Evolutionary conservation across 2,113 vertebrate species (phyloP), one percentile per base, ranked within the genome.

Genomic region (Serilophus lunatus): DNA sequence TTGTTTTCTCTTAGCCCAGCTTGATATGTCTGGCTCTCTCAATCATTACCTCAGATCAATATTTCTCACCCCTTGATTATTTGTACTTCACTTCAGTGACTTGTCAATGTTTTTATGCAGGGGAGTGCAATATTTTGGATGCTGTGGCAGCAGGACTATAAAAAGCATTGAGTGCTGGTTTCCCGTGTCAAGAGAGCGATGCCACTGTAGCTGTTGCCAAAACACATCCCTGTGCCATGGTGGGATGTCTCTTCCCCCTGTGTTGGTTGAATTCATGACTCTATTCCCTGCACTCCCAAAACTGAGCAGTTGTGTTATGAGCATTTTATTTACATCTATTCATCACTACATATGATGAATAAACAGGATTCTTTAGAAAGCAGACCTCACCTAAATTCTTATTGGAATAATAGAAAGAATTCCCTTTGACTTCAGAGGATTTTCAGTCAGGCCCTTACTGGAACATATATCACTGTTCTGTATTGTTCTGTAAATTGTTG

Each of bases 401-500:
- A 31, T 60, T 70, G 56, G 38, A 79, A 36, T 26, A 36, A 26
- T 12, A 16, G 13, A 56, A 77, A 22, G 44, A 45, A 68, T 85
- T 66, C 60, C 26, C n/a, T 60, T 83, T 50, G 42, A 77, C 38
- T 71, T 57, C 29, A 54, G 59, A 59, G 42, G 2, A 2, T 63
- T 93, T 57, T 40, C 49, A 69, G 53, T 65, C 31, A 75, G 36
- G 12, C 2, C 29, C 16, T 40, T 31, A 12, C 23, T 47, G 42
- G 72, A 69, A 33, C 4, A 12, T 29, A 97, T 96, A 84, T 70
- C 90, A 63, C 35, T 50, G 9, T 66, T 47, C 44, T 80, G 59
- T 66, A 88, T 68, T 82, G 40, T 81, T 94, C 87, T 96, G 82
- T 64, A 96, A 97, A 91, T 83, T 45, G 4, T 64, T 63, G 54